Percentiles rank a stretch among this genome's conserved stretches.
Evolutionary conservation across 2,888 invertebrate species (phyloP).

Genomic region (Deilephila porcellus): DNA sequence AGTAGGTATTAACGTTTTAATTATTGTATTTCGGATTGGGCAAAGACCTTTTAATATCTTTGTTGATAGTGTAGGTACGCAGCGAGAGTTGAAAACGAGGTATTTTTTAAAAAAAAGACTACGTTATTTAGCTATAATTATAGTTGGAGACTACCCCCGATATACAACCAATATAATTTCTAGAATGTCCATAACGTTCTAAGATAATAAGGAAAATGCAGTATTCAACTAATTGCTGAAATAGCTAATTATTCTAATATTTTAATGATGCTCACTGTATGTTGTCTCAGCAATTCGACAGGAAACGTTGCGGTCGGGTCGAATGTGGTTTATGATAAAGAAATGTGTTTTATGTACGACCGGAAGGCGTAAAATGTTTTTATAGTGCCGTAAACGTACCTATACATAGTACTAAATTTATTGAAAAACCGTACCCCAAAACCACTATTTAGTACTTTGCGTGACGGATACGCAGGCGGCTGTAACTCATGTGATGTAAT

Average conservation of each 20-base stretch:
- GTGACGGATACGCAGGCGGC: too few relatives aligned
- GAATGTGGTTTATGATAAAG: constrained; percentile 38
- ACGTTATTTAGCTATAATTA: too few relatives aligned
- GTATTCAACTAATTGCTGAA: background rate
- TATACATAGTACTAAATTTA: constrained; percentile 24
- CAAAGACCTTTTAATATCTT: too few relatives aligned
- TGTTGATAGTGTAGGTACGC: too few relatives aligned
- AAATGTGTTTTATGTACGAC: constrained; percentile 46
- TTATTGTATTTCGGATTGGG: too few relatives aligned
- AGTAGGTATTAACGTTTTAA: too few relatives aligned
- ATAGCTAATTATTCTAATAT: background rate
- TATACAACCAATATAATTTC: too few relatives aligned
- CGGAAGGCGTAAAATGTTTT: constrained; percentile 56
- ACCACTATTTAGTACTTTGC: background rate
- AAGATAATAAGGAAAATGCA: background rate
- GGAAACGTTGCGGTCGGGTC: constrained; percentile 27
- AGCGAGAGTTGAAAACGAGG: too few relatives aligned
- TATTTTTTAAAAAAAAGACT: too few relatives aligned
- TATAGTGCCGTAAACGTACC: constrained; percentile 50
- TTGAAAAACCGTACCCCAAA: constrained; percentile 8
- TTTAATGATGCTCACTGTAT: constrained; percentile 2
- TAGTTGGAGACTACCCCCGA: too few relatives aligned
- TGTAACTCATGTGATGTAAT: too few relatives aligned
- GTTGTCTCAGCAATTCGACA: constrained; percentile 21
- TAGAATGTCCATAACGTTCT: too few relatives aligned